Percentiles rank a stretch among this genome's conserved stretches.
These are phyloP conservation scores for Tuberolachnus salignus DNA, from an alignment of 2,888 invertebrate genomes.

Conservation along the genomic window DNA sequence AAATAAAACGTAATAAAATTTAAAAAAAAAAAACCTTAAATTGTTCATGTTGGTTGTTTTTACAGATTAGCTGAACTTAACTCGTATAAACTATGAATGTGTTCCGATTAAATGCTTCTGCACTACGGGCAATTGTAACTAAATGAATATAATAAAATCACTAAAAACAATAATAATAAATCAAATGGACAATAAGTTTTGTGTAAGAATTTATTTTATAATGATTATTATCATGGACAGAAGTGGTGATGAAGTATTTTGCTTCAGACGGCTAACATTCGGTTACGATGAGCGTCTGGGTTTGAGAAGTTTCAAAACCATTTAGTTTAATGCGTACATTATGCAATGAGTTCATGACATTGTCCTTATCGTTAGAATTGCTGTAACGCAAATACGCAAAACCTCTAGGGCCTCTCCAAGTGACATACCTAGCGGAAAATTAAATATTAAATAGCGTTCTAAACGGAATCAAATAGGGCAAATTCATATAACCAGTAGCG, in stretches of 20 bases:
- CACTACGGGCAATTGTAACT: no score
- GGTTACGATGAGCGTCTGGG: constrained; percentile 51
- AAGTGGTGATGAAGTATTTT: not conserved
- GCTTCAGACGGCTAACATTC: constrained; percentile 42
- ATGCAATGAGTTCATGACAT: constrained; percentile 44
- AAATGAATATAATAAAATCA: no score
- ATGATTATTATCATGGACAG: constrained; percentile 11
- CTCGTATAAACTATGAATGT: no score
- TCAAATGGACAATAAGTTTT: no score
- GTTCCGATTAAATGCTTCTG: no score
- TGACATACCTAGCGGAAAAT: constrained; percentile 68
- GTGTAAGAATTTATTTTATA: not conserved
- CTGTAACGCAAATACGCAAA: constrained; percentile 72
- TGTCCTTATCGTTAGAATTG: constrained; percentile 38
- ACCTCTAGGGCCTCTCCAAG: constrained; percentile 69
- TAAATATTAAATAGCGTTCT: not conserved
- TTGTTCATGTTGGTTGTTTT: no score
- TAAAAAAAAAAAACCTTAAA: no score
- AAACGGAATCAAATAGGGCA: not conserved
- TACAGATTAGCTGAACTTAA: no score
- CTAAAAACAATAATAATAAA: no score
- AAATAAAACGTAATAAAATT: no score
- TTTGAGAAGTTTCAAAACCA: constrained; percentile 52
- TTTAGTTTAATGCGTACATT: constrained; percentile 50
- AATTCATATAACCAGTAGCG: not conserved